A percentile compares a stretch with the other conserved stretches of the same genome.
Conservation (phyloP, 2,888 invertebrate genomes). For the Plebejus anna region DNA sequence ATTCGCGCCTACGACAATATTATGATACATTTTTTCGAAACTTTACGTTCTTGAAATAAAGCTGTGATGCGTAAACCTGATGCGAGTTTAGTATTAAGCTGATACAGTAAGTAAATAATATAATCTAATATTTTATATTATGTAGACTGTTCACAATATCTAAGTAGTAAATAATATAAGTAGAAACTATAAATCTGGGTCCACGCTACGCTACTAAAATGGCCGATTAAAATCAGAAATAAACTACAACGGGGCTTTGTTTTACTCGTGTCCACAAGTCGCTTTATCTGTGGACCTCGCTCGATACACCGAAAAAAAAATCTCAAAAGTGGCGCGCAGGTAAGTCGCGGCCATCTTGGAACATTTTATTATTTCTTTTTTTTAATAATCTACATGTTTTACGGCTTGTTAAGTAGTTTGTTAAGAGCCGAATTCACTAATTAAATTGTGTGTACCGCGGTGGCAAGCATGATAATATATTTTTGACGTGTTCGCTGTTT, state of each 20-base stretch:
- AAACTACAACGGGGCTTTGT: conserved; percentile 70
- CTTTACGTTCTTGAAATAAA: background rate
- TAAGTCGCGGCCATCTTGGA: conserved; percentile 66
- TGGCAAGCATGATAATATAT: conserved; percentile 52
- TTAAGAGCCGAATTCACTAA: conserved; percentile 61
- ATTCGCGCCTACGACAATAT: no score
- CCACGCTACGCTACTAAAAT: conserved; percentile 55
- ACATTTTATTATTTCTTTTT: conserved; percentile 61
- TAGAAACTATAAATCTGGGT: conserved; percentile 54
- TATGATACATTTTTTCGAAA: background rate
- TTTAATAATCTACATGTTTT: conserved; percentile 75
- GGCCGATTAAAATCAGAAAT: conserved; percentile 69
- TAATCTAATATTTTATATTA: background rate
- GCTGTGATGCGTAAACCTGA: background rate
- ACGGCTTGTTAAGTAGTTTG: conserved; percentile 70
- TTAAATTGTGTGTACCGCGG: conserved; percentile 60
- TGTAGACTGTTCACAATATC: background rate
- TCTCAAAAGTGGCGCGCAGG: conserved; percentile 61
- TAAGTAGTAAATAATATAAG: no score
- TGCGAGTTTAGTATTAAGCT: background rate
- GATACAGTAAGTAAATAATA: no score
- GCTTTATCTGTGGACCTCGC: conserved; percentile 60
- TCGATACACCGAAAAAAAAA: conserved; percentile 49
- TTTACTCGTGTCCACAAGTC: conserved; percentile 73
- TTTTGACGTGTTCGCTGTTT: background rate